Conservation (phyloP, 2,797 vertebrate genomes). For the Synanceia verrucosa region DNA sequence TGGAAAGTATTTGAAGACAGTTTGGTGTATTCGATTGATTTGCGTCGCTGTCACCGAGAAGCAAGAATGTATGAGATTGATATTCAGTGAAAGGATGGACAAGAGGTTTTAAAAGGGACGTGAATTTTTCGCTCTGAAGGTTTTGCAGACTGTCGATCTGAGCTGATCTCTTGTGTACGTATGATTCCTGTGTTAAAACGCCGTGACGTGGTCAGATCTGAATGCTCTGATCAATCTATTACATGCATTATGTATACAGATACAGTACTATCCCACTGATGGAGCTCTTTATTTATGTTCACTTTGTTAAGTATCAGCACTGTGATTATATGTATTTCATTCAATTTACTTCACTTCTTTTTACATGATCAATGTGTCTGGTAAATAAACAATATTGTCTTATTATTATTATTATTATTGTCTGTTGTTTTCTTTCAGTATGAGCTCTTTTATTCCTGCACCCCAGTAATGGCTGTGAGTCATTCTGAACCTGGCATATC, state of each 20-base stretch:
- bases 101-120: conserved; percentile 33
- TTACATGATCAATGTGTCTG: conserved; percentile 85
- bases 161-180: conserved; percentile 61
- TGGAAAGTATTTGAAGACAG: conserved; percentile 38
- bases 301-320: conserved; percentile 85
- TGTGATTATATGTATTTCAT: conserved; percentile 83
- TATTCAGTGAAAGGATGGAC: conserved; percentile 34
- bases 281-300: conserved; percentile 79
- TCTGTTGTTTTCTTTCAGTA: neutral
- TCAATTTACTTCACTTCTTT: conserved; percentile 81
- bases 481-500: too few species aligned
- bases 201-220: conserved; percentile 54
- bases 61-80: conserved; percentile 60
- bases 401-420: conserved; percentile 68
- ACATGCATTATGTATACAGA: conserved; percentile 75
- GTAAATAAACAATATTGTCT: conserved; percentile 85
- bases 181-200: conserved; percentile 71
- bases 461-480: too few species aligned
- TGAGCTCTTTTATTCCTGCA: too few species aligned
- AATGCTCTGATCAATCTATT: conserved; percentile 74
- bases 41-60: conserved; percentile 47
- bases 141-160: conserved; percentile 16
- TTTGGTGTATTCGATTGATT: conserved; percentile 31
- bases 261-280: conserved; percentile 70
- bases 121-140: conserved; percentile 21